Evolutionary conservation across 2,888 invertebrate species (phyloP), one percentile per base, ranked within the genome.

Genomic region (Protula sp.): DNA sequence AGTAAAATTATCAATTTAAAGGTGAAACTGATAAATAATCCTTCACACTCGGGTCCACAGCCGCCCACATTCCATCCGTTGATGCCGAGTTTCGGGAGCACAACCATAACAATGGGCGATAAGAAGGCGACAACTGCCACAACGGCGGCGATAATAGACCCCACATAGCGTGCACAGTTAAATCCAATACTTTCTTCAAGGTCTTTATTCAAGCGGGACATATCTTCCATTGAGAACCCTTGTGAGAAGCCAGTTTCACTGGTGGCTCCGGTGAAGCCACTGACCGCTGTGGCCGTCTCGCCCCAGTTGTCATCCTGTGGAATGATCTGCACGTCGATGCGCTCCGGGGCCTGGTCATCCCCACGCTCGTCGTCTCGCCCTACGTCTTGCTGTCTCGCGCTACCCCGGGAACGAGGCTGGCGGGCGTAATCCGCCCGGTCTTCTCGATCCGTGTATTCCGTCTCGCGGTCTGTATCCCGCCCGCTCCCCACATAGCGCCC

Each of bases 241-340:
- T 92, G 89, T 0, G 94, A 94, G 70, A 92, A 91, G 2, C 93
- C 95, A 72, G 93, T 92, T 78, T 95, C 97, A 0, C 93, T 94
- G 1, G 95, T 95, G 75, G 94, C 94, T 9, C 94, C 95, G 0
- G 97, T 97, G 75, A 94, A 94, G 9, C 94, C 95, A 0, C 97
- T 97, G 31, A 97, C 89, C 0, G 94, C 95, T 0, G 97, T 97
- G 0, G 95, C 95, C 74, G 93, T 95, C 81, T 97, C 97, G 22
- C 93, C 94, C 97, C 97, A 97, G 81, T 94, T 94, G 76, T 97
- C 97, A 82, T 97, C 97, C 83, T 94, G 90, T 2, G 94, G 94
- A 60, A 95, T 83, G 68, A 95, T 94, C 83, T 95, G 94, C 45
- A 95, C 94, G 83, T 95, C 94, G 54, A 95, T 69, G 14, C 62